phyloP scores from a whole-genome alignment of 2,888 invertebrate genomes.

The Tinea semifulvella region DNA sequence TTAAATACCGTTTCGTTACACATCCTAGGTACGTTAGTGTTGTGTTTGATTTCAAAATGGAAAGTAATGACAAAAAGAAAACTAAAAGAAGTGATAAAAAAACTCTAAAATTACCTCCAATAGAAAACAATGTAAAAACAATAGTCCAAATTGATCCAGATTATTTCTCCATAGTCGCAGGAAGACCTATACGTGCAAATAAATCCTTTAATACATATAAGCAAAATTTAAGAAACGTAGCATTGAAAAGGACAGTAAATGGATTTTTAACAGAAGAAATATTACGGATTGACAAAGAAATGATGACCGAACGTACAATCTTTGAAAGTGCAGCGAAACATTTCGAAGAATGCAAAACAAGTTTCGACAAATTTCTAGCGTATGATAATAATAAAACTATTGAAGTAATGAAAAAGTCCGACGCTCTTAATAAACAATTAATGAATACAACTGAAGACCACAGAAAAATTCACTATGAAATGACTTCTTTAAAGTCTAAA shows the following conservation, averaged over 20 bases:
- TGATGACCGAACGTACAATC: slow-evolving; percentile 41
- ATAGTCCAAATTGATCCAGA: slow-evolving; percentile 70
- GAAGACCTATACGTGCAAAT: slow-evolving; percentile 65
- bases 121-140: slow-evolving; percentile 43
- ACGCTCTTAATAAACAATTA: slow-evolving; percentile 44
- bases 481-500: slow-evolving; percentile 50
- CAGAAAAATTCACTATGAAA: slow-evolving; percentile 45
- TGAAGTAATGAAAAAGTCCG: slow-evolving; percentile 52
- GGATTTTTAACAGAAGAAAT: slow-evolving; percentile 53
- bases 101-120: slow-evolving; percentile 48
- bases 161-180: slow-evolving; percentile 69
- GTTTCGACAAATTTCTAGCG: slow-evolving; percentile 56
- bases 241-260: slow-evolving; percentile 41
- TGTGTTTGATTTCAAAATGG: slow-evolving; percentile 18
- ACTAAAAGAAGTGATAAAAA: slow-evolving; percentile 21
- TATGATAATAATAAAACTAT: slow-evolving; percentile 58
- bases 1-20: neutral
- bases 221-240: slow-evolving; percentile 50
- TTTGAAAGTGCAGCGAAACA: slow-evolving; percentile 44
- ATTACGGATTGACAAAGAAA: slow-evolving; percentile 46
- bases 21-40: neutral
- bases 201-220: slow-evolving; percentile 66
- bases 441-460: slow-evolving; percentile 45
- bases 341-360: slow-evolving; percentile 51
- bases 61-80: slow-evolving; percentile 6